These are phyloP conservation scores for Epicauta chinensis DNA, from an alignment of 1,140 invertebrate genomes.

Conservation along the genomic window DNA sequence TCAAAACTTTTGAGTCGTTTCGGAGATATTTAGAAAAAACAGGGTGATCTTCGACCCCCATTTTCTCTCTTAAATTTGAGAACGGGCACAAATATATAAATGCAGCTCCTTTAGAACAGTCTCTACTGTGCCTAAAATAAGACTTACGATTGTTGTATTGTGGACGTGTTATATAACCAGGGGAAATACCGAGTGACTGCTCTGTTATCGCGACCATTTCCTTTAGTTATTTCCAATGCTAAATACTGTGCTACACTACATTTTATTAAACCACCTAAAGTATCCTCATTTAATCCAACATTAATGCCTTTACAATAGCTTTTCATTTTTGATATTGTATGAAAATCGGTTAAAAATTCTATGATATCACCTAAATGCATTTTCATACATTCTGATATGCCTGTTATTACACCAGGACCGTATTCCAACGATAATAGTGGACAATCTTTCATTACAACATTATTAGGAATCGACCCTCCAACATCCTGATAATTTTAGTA, in stretches of 20 bases:
- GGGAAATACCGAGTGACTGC: conserved; percentile 80
- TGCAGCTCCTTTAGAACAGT: too few relatives aligned
- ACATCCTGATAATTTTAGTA: conserved; percentile 55
- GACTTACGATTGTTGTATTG: conserved; percentile 75
- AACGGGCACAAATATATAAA: too few relatives aligned
- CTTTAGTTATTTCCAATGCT: conserved; percentile 85
- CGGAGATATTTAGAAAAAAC: too few relatives aligned
- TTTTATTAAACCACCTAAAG: conserved; percentile 90
- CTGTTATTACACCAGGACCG: conserved; percentile 64
- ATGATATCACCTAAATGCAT: conserved; percentile 89
- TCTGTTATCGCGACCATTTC: conserved; percentile 78
- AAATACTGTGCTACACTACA: conserved; percentile 92
- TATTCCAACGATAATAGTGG: conserved; percentile 42
- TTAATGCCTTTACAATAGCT: conserved; percentile 72
- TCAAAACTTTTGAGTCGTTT: too few relatives aligned
- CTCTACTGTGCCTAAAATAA: too few relatives aligned
- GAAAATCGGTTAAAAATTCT: conserved; percentile 94
- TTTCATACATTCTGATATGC: conserved; percentile 87
- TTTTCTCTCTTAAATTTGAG: too few relatives aligned
- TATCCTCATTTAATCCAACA: conserved; percentile 88
- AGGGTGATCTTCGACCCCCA: too few relatives aligned
- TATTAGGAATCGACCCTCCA: conserved; percentile 47
- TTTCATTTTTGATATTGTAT: conserved; percentile 95
- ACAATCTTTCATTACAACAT: conserved; percentile 39
- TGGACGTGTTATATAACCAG: conserved; percentile 84